Evolutionary conservation across 2,888 invertebrate species (phyloP), one percentile per base, ranked within the genome.

Genomic region (Lottia scabra): DNA sequence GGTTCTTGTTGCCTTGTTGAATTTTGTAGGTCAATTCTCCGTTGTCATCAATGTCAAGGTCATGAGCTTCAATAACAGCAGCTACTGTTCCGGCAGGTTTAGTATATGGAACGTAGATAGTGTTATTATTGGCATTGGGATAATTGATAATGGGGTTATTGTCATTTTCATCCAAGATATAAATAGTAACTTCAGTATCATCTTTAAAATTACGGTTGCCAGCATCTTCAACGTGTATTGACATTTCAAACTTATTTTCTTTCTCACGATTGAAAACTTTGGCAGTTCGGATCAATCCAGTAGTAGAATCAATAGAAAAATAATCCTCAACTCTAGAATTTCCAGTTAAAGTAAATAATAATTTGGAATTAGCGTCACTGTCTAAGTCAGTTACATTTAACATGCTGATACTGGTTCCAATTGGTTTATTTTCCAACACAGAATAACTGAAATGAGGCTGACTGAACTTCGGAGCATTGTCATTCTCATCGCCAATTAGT

Each of bases 311-410:
- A 27, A 78, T 74, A 44, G 65, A 66, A 66, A 78, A 78, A 56
- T 67, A 71, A 23, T 70, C 63, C 44, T 67, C 45, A 67, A 65
- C 62, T 19, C 67, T 64, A 0, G 70, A 43, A 48, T 64, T 65
- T 27, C 43, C 30, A 23, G 63, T 63, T 4, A 70, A 71, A 16
- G 62, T 48, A 48, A 70, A 74, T 94, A 16, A 93, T 23, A 56
- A 56, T 88, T 96, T 95, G 26, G 95, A 95, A 89, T 98, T 98
- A 82, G 94, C 94, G 4, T 96, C 97, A 65, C 94, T 93, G 86
- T 98, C 98, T 85, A 95, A 94, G 89, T 98, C 98, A 0, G 95
- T 95, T 0, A 98, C 98, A 78, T 96, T 94, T 0, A 98, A 92
- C 0, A 96, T 96, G 0, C 97, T 93, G 0, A 97, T 94, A 0